Evolutionary conservation across 2,113 vertebrate genomes (phyloP).

Genomic region (Tupaia tana): DNA sequence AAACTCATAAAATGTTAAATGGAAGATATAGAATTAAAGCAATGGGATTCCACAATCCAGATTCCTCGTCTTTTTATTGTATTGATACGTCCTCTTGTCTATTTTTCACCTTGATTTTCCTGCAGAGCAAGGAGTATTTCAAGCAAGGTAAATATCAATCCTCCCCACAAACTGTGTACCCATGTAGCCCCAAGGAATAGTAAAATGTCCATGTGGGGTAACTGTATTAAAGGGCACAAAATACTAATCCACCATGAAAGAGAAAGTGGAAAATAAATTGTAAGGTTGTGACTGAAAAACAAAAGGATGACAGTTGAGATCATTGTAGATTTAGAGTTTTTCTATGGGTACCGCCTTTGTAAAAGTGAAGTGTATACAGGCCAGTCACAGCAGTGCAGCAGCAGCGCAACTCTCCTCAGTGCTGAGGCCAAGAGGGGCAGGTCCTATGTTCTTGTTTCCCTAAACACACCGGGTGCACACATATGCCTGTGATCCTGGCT

Average conservation of each 20-base stretch:
- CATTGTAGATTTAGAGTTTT: neutral
- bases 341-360: neutral
- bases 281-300: neutral
- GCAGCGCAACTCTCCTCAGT: too few species aligned
- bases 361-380: neutral
- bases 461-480: too few species aligned
- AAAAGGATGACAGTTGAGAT: neutral
- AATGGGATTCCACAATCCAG: neutral
- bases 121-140: neutral
- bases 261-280: neutral
- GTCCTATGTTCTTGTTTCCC: too few species aligned
- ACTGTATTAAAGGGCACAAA: neutral
- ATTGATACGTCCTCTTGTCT: neutral
- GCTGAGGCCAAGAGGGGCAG: too few species aligned
- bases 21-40: neutral
- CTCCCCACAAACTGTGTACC: neutral
- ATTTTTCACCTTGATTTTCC: neutral
- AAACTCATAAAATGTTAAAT: neutral
- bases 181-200: neutral
- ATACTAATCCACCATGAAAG: neutral
- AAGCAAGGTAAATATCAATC: neutral
- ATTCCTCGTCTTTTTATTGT: neutral
- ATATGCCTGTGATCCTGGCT: too few species aligned
- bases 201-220: neutral
- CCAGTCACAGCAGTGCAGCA: too few species aligned